Conservation (phyloP, 2,797 vertebrate genomes). For the Melanotaenia pygmaea region DNA sequence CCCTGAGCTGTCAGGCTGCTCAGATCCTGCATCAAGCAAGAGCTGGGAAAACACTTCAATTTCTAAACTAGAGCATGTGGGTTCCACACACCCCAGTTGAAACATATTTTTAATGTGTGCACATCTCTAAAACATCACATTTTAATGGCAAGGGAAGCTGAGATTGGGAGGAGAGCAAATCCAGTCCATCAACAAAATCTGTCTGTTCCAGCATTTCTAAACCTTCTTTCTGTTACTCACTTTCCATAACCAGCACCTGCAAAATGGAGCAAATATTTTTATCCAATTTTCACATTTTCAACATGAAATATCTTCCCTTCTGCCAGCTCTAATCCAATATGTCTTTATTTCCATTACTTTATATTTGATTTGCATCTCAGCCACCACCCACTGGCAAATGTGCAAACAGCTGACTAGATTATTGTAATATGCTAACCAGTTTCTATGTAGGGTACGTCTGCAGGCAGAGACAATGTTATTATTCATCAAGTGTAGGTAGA, state of each 20-base stretch:
- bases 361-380: conserved; percentile 76
- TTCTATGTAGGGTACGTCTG: conserved; percentile 36
- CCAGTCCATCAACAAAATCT: neutral
- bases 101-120: no score
- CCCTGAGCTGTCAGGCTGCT: neutral
- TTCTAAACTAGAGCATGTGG: neutral
- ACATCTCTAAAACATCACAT: no score
- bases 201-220: conserved; percentile 1
- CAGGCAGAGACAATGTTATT: conserved; percentile 41
- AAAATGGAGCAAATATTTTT: conserved; percentile 64
- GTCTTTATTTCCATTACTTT: conserved; percentile 73
- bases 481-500: conserved; percentile 41
- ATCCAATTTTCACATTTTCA: conserved; percentile 65
- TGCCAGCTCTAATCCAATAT: conserved; percentile 71
- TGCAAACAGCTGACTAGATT: conserved; percentile 58
- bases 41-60: neutral
- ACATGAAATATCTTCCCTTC: conserved; percentile 62
- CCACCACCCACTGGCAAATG: conserved; percentile 68
- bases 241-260: conserved; percentile 37
- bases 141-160: no score
- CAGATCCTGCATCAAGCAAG: neutral
- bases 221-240: conserved; percentile 16
- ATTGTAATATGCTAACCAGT: conserved; percentile 67
- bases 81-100: no score
- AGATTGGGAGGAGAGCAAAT: neutral